Evolutionary conservation across 2,113 vertebrate species (phyloP).

Genomic region (Trachemys scripta): DNA sequence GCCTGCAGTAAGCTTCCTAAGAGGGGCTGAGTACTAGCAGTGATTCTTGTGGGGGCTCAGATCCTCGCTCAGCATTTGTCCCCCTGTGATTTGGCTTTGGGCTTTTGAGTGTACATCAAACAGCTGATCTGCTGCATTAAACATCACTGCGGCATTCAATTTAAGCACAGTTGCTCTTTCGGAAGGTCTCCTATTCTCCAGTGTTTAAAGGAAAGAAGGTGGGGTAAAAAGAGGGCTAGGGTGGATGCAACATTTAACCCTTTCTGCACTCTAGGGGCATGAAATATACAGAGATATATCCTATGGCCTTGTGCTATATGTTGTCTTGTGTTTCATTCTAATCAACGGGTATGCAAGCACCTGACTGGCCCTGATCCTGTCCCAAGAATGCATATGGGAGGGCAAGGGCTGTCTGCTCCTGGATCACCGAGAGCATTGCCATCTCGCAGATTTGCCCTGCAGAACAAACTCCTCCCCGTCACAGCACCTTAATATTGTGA

Average conservation of each 20-base stretch:
- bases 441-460: not conserved
- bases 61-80: not conserved
- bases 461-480: not conserved
- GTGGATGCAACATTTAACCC: not conserved
- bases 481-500: not conserved
- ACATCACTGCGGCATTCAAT: rapidly evolving
- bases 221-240: not conserved
- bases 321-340: not conserved
- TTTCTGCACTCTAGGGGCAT: not conserved
- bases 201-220: not conserved
- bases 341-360: not conserved
- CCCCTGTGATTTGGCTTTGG: not conserved
- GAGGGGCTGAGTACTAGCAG: not conserved
- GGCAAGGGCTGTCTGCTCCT: not conserved
- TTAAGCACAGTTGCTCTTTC: not conserved
- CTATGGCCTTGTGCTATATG: not conserved
- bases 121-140: not conserved
- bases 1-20: not conserved
- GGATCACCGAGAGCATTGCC: not conserved
- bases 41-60: not conserved
- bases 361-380: not conserved
- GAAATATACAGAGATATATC: not conserved
- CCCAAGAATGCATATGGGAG: not conserved
- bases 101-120: not conserved
- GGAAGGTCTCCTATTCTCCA: not conserved